Conservation (phyloP, 2,113 vertebrate genomes). For the Pteruthius melanotis region DNA sequence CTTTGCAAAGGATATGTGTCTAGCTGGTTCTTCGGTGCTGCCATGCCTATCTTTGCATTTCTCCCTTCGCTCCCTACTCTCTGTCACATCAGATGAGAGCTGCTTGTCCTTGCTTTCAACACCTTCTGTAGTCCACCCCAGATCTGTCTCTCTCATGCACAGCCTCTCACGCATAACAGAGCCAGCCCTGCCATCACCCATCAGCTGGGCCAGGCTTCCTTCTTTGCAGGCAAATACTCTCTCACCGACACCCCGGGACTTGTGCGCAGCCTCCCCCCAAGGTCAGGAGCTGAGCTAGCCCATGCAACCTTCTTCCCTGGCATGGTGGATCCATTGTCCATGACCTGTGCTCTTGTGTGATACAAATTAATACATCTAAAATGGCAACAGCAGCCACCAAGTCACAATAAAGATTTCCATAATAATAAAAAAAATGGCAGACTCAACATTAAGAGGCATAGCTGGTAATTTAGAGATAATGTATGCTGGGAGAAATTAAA, state of each 20-base stretch:
- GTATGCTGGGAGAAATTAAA: not conserved
- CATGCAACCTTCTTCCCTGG: not conserved
- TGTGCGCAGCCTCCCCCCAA: not conserved
- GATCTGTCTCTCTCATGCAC: not conserved
- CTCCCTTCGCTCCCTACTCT: not conserved
- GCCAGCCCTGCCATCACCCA: not conserved
- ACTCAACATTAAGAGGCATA: not conserved
- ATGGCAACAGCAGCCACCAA: not conserved
- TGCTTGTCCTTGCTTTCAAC: not conserved
- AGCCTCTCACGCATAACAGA: accelerated
- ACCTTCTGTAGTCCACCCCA: accelerated
- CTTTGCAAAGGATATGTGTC: not conserved
- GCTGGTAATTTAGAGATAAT: not conserved
- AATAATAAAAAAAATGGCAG: not conserved
- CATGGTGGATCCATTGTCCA: not conserved
- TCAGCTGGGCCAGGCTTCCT: not conserved
- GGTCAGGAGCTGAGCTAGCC: not conserved
- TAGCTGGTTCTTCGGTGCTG: accelerated
- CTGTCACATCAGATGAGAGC: not conserved
- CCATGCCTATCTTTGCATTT: not conserved
- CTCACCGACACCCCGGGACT: accelerated
- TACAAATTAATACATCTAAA: not conserved
- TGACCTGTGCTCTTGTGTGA: not conserved
- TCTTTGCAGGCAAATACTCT: not conserved
- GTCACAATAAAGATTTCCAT: not conserved